Base-by-base conservation (phyloP, 2,113 vertebrate genomes). In the Macquaria ambigua region DNA sequence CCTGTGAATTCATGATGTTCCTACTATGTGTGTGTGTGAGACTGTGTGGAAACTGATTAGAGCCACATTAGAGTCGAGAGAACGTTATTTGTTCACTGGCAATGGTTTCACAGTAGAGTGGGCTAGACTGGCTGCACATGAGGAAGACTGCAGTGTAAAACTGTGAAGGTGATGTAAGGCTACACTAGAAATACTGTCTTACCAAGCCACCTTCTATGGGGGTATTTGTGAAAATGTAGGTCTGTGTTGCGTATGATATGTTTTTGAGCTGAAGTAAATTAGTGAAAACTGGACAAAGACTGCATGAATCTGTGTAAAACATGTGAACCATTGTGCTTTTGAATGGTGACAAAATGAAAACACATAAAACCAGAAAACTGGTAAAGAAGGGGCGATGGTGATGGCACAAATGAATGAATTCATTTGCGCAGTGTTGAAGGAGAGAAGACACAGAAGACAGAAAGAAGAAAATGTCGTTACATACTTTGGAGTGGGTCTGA, bases 401-500 rank as follows among this genome's bases (percentile, higher is more conserved):
- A 34, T 34, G 43, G 48, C 78, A 83, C 84, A 91, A 94, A 94
- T 93, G 59, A 92, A 94, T 34, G 34, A 34, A 34, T 91, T 93
- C 78, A 90, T 94, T 92, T 92, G 90, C 63, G 79, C 46, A 31
- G 48, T 61, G 46, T 58, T 85, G 80, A 82, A 59, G 53, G 12
- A 21, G n/a, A 64, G 81, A 78, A 43, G 58, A 86, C 67, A 69
- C 14, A 74, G 31, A 55, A 37, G 53, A 75, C 37, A 52, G n/a
- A 77, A 9, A 37, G 75, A 48, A 66, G 23, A 82, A 58, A 76
- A 20, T 82, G 31, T 41, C 0, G 1, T 25, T 69, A 96, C 98
- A 93, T 98, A 99, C 98, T 99, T 99, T 86, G 97, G 97, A 86
- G 95, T 94, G 9, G 98, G 97, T 64, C 98, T 96, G 89, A 99